Percentiles rank a stretch among this genome's conserved stretches.
phyloP scores from a whole-genome alignment of 2,113 vertebrate species.

The Semnornis frantzii region DNA sequence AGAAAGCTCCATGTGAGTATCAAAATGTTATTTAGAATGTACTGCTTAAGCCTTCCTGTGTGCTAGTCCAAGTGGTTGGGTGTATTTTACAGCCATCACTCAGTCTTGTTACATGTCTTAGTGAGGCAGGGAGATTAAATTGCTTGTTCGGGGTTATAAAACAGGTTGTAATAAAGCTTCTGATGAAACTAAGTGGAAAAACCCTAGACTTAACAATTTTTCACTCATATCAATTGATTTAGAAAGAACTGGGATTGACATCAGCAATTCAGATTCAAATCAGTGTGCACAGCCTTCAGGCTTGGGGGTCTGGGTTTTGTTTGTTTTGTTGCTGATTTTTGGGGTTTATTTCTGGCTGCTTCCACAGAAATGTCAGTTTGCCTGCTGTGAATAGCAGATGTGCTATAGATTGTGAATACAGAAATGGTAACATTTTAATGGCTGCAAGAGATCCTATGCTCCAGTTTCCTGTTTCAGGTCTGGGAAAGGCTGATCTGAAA shows the following conservation, averaged over 20 bases:
- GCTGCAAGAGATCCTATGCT: neutral
- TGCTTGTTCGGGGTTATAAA: neutral
- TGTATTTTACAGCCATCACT: neutral
- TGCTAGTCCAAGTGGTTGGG: neutral
- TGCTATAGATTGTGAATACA: neutral
- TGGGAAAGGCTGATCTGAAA: neutral
- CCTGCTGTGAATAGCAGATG: neutral
- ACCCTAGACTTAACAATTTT: neutral
- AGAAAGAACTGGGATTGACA: neutral
- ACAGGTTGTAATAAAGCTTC: neutral
- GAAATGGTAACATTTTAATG: neutral
- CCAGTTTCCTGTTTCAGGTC: neutral
- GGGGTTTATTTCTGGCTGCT: neutral
- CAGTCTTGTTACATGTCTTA: neutral
- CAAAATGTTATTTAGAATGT: neutral
- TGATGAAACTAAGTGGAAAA: neutral
- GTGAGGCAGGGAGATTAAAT: neutral
- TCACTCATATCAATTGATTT: neutral
- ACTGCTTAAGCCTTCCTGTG: neutral
- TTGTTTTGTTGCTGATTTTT: neutral
- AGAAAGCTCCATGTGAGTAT: neutral
- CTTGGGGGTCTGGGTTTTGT: neutral
- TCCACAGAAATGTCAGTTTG: neutral
- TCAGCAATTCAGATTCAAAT: neutral
- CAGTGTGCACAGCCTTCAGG: accelerated